Conservation (phyloP, 2,888 invertebrate species). For the Lithosia quadra region DNA sequence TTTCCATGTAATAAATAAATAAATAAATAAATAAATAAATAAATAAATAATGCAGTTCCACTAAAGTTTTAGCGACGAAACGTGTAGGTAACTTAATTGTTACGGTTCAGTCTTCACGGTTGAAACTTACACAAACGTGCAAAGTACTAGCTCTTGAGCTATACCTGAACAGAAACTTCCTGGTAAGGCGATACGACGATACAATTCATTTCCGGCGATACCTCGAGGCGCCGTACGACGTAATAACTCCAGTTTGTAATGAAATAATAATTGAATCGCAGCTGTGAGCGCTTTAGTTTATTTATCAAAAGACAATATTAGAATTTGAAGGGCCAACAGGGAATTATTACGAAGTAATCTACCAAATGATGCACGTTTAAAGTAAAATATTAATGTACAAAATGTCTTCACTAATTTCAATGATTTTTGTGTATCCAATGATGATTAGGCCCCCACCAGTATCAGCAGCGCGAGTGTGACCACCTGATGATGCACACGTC, state of each 20-base stretch:
- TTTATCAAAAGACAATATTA: conserved; percentile 71
- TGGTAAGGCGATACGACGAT: conserved; percentile 24
- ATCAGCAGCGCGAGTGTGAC: too few relatives aligned
- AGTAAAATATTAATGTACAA: conserved; percentile 9
- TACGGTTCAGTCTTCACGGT: conserved; percentile 7
- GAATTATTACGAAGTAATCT: conserved; percentile 54
- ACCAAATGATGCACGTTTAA: conserved; percentile 31
- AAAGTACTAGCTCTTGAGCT: conserved; percentile 8
- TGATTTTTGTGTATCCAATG: too few relatives aligned
- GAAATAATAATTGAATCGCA: conserved; percentile 65
- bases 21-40: too few relatives aligned
- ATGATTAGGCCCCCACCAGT: too few relatives aligned
- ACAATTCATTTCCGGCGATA: conserved; percentile 54
- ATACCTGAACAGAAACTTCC: conserved; percentile 25
- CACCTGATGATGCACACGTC: too few relatives aligned
- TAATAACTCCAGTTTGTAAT: conserved; percentile 64
- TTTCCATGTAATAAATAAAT: too few relatives aligned
- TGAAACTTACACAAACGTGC: conserved; percentile 13
- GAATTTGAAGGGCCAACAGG: conserved; percentile 54
- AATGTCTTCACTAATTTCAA: neutral
- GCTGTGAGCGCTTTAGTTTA: conserved; percentile 60
- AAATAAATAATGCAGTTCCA: conserved; percentile 11
- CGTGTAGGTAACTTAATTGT: conserved; percentile 10
- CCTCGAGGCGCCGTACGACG: conserved; percentile 51
- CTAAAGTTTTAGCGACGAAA: conserved; percentile 13